Evolutionary conservation across 2,888 invertebrate species (phyloP), one percentile per base, ranked within the genome.

Genomic region (Napeogenes inachia): DNA sequence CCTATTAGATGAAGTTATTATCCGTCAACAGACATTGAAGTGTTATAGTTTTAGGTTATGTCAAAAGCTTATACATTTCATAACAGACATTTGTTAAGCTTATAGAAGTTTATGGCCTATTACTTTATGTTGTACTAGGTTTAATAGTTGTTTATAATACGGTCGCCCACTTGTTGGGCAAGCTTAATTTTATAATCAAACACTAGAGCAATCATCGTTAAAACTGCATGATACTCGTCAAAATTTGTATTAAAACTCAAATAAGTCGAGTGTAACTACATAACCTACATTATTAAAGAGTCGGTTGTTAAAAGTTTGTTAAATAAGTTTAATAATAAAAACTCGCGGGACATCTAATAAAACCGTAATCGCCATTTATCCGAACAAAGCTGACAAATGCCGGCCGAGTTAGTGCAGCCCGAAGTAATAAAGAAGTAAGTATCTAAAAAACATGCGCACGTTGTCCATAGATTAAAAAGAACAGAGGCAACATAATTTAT

Each of bases 341-440:
- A 30, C 13, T 60, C 35, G 32, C 42, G 55, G 42, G 47, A 57
- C 33, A 50, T 58, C 54, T 56, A 66, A 66, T 68, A 63, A 64
- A 66, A 57, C 33, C 42, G 32, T 50, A 61, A 60, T 61, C 59
- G 61, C 57, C 60, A 60, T 59, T 64, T 60, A 65, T 56, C 59
- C 61, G 61, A 21, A 62, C 63, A 56, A 56, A 63, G 59, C 61
- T 56, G 66, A 64, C 66, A 66, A 68, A 62, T 57, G 58, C 60
- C 50, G 50, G 38, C 59, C 32, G 38, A 45, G 60, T 35, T n/a
- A 59, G 50, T 53, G 38, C 58, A 42, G 21, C 47, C 50, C 30
- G 47, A 47, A 54, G 58, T 56, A 55, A 64, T n/a, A 46, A 56
- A 45, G 46, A 55, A 35, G 45, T 32, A 42, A 53, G 59, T 60